phyloP scores from a whole-genome alignment of 2,888 invertebrate genomes.

The Aphodius sticticus region DNA sequence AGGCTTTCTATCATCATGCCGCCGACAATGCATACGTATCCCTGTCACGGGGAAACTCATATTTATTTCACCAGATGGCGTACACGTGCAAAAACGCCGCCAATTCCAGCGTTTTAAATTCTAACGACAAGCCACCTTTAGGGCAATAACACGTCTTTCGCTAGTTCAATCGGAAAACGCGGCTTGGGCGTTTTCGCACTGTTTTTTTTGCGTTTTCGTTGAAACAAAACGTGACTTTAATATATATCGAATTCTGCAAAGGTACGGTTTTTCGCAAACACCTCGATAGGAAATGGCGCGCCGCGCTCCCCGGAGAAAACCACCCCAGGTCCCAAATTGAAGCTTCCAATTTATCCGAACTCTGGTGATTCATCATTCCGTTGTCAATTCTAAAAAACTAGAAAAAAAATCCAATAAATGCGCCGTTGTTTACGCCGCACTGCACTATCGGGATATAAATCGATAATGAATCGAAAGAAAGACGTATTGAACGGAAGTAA shows the following conservation, averaged over 20 bases:
- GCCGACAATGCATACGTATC: too few relatives aligned
- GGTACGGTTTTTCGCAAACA: neutral
- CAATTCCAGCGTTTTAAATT: neutral
- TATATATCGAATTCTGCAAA: neutral
- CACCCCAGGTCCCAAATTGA: neutral
- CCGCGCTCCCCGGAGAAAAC: neutral
- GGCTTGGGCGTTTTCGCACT: neutral
- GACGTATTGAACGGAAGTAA: too few relatives aligned
- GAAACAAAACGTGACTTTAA: constrained; percentile 4
- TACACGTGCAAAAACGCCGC: too few relatives aligned
- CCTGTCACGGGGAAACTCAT: too few relatives aligned
- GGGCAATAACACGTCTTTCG: neutral
- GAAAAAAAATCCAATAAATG: neutral
- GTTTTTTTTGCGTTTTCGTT: neutral
- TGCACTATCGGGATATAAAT: neutral
- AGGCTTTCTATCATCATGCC: too few relatives aligned
- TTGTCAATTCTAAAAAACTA: neutral
- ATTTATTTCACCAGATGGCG: too few relatives aligned
- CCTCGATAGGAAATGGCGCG: constrained; percentile 4
- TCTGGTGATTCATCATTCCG: neutral
- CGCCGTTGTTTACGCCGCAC: neutral
- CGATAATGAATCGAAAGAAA: neutral
- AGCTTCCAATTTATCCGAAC: constrained; percentile 4
- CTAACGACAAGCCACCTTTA: neutral
- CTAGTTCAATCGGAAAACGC: neutral